phyloP scores from a whole-genome alignment of 2,888 invertebrate species.

The Acronicta aceris region DNA sequence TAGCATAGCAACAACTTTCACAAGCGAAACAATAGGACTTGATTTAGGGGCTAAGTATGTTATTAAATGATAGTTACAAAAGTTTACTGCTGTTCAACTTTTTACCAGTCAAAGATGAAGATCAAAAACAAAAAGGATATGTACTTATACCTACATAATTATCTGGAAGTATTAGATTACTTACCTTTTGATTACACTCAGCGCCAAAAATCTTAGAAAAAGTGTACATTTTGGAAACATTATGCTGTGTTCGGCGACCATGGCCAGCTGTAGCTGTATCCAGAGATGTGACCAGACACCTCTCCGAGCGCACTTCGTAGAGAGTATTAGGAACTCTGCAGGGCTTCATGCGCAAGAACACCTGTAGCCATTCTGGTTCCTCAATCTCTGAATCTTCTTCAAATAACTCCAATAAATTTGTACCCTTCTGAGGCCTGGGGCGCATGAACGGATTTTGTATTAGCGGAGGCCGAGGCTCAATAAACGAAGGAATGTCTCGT shows the following conservation, averaged over 20 bases:
- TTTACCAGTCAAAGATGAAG: neutral
- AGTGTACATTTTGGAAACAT: conserved; percentile 84
- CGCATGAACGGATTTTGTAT: conserved; percentile 84
- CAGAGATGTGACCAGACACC: conserved; percentile 76
- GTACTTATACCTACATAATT: neutral
- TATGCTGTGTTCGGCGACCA: conserved; percentile 80
- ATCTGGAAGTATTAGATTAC: conserved; percentile 40
- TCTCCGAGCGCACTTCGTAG: conserved; percentile 79
- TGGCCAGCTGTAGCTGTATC: conserved; percentile 81
- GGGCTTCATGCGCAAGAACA: conserved; percentile 88
- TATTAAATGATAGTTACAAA: too few relatives aligned
- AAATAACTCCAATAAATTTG: conserved; percentile 79
- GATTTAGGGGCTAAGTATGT: too few relatives aligned
- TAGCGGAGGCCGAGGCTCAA: conserved; percentile 82
- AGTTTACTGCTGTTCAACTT: conserved; percentile 12
- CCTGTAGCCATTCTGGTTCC: conserved; percentile 83
- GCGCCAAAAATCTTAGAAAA: conserved; percentile 83
- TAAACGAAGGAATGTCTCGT: conserved; percentile 84
- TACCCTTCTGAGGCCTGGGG: conserved; percentile 81
- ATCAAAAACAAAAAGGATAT: neutral
- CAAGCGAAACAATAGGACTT: too few relatives aligned
- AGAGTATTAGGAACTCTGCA: conserved; percentile 71
- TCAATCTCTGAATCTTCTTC: conserved; percentile 79
- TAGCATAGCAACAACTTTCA: too few relatives aligned
- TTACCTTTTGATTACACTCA: conserved; percentile 76